A percentile compares a stretch with the other conserved stretches of the same genome.
Evolutionary conservation across 2,888 invertebrate species (phyloP).

Genomic region (Cabera pusaria): DNA sequence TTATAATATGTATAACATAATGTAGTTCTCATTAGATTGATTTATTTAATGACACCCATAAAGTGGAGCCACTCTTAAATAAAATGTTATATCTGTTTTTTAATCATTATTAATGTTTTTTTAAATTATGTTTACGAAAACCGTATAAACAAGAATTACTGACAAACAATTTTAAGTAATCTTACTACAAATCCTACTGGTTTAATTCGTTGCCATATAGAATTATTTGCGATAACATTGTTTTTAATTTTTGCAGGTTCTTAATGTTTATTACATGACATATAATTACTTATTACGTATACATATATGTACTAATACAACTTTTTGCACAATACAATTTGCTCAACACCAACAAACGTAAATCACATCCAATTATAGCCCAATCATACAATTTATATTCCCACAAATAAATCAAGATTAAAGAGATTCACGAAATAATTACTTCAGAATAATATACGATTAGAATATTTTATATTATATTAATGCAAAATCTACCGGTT

Average conservation of each 20-base stretch:
- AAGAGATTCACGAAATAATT: conserved; percentile 29
- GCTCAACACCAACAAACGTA: no score
- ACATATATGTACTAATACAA: no score
- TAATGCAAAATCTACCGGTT: conserved; percentile 36
- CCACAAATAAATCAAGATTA: conserved; percentile 21
- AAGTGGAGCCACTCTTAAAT: conserved; percentile 14
- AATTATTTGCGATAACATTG: no score
- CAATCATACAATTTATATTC: conserved; percentile 14
- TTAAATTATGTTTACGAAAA: conserved; percentile 8
- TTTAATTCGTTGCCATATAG: no score
- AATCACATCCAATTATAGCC: no score
- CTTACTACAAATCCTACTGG: no score
- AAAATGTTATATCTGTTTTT: conserved; percentile 1
- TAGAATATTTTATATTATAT: conserved; percentile 34
- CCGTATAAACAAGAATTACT: no score
- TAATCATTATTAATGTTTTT: conserved; percentile 5
- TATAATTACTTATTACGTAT: conserved; percentile 6
- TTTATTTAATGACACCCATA: conserved; percentile 15
- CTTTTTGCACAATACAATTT: no score
- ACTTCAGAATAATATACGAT: conserved; percentile 23
- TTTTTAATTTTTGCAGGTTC: no score
- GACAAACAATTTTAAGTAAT: no score
- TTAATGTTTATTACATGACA: no score
- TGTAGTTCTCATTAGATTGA: conserved; percentile 7
- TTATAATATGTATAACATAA: conserved; percentile 11